Conservation (phyloP, 2,797 vertebrate genomes). For the Spheniscus humboldti region DNA sequence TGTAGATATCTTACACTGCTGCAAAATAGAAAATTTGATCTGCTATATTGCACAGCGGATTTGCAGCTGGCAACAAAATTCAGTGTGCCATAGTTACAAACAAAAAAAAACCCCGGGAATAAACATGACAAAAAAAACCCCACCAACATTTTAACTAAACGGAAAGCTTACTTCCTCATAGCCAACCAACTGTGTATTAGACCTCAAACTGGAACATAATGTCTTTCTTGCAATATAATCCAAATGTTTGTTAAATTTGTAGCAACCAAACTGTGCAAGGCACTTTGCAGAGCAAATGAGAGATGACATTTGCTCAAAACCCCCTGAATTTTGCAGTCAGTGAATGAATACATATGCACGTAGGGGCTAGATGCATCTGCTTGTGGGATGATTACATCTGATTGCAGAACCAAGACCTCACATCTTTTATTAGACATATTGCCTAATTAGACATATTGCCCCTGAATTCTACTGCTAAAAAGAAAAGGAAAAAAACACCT, state of each 20-base stretch:
- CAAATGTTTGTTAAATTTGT: neutral
- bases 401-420: neutral
- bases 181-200: neutral
- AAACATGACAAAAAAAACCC: neutral
- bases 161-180: neutral
- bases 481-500: neutral
- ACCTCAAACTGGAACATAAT: neutral
- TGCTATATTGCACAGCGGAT: neutral
- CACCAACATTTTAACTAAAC: neutral
- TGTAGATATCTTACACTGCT: neutral
- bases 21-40: neutral
- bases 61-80: neutral
- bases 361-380: neutral
- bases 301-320: neutral
- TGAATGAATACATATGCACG: neutral
- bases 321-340: neutral
- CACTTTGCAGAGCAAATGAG: neutral
- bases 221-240: neutral
- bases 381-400: neutral
- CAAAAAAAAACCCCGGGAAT: neutral
- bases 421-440: neutral
- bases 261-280: neutral
- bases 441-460: neutral
- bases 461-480: neutral
- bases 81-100: neutral